A percentile compares a stretch with the other conserved stretches of the same genome.
phyloP scores from a whole-genome alignment of 2,113 vertebrate species.

The Nothoprocta perdicaria region DNA sequence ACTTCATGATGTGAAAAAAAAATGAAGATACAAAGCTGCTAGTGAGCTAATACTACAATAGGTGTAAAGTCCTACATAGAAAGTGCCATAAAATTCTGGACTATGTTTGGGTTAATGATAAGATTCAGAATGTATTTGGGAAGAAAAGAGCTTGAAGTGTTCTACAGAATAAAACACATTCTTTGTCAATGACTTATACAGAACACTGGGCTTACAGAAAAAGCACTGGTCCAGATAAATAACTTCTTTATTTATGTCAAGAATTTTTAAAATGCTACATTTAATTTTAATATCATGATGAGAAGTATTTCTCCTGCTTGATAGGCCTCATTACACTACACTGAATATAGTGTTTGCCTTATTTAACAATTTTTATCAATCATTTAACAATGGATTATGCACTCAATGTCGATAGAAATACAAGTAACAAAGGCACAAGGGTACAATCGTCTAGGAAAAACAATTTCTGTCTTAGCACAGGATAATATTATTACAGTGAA shows the following conservation, averaged over 20 bases:
- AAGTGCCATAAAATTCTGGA: background rate
- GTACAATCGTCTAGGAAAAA: conserved; percentile 42
- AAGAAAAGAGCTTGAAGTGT: conserved; percentile 40
- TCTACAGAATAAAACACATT: conserved; percentile 76
- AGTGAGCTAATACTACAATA: background rate
- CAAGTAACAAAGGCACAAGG: conserved; percentile 47
- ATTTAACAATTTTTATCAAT: conserved; percentile 83
- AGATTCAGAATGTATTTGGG: conserved; percentile 61
- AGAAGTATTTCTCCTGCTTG: conserved; percentile 68
- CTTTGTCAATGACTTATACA: conserved; percentile 77
- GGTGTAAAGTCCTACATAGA: background rate
- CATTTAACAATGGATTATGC: conserved; percentile 73
- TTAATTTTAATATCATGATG: conserved; percentile 82
- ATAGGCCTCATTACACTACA: conserved; percentile 78
- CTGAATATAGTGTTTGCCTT: conserved; percentile 79
- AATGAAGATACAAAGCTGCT: background rate
- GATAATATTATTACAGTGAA: background rate
- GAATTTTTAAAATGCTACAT: conserved; percentile 80
- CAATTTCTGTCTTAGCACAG: conserved; percentile 22
- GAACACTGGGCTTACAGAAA: conserved; percentile 77
- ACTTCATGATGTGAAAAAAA: background rate
- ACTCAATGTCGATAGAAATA: conserved; percentile 48
- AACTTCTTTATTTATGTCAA: conserved; percentile 81
- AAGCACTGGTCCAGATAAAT: conserved; percentile 79
- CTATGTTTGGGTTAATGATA: conserved; percentile 64